Evolutionary conservation across 2,113 vertebrate genomes (phyloP).

Genomic region (Entosphenus tridentatus): DNA sequence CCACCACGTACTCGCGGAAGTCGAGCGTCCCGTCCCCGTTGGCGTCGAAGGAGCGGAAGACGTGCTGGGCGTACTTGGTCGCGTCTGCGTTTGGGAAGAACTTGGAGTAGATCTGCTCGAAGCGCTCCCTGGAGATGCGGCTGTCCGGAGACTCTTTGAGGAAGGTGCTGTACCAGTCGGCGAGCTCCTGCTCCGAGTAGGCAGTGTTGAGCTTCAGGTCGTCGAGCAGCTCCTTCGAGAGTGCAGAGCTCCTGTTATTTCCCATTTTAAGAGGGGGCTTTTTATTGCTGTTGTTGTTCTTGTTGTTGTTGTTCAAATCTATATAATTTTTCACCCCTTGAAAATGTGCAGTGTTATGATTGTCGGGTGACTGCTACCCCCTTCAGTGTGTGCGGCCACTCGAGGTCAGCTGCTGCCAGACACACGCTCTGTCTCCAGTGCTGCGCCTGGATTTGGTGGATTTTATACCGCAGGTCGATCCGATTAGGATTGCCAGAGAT

Average conservation of each 20-base stretch:
- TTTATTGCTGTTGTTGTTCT: too few relatives aligned
- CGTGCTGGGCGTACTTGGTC: slow-evolving; percentile 31
- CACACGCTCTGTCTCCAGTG: too few relatives aligned
- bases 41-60: slow-evolving; percentile 43
- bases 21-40: slow-evolving; percentile 40
- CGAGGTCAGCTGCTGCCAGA: too few relatives aligned
- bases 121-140: slow-evolving; percentile 33
- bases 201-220: slow-evolving; percentile 41
- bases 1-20: slow-evolving; percentile 47
- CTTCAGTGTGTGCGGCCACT: background rate
- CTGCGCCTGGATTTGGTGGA: too few relatives aligned
- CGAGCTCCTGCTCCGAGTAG: slow-evolving; percentile 29
- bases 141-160: slow-evolving; percentile 38
- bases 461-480: too few relatives aligned
- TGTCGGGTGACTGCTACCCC: background rate
- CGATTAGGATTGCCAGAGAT: too few relatives aligned
- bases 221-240: slow-evolving; percentile 38
- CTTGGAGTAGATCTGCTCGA: slow-evolving; percentile 38
- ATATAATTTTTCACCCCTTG: background rate
- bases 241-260: slow-evolving; percentile 33
- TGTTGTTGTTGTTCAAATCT: too few relatives aligned
- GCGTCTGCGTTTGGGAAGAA: slow-evolving; percentile 39
- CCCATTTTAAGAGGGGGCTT: slow-evolving; percentile 22
- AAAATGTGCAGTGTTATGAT: background rate
- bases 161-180: slow-evolving; percentile 38